Evolutionary conservation across 2,113 vertebrate species (phyloP), one percentile per base, ranked within the genome.

Genomic region (Ceyx melanurus): DNA sequence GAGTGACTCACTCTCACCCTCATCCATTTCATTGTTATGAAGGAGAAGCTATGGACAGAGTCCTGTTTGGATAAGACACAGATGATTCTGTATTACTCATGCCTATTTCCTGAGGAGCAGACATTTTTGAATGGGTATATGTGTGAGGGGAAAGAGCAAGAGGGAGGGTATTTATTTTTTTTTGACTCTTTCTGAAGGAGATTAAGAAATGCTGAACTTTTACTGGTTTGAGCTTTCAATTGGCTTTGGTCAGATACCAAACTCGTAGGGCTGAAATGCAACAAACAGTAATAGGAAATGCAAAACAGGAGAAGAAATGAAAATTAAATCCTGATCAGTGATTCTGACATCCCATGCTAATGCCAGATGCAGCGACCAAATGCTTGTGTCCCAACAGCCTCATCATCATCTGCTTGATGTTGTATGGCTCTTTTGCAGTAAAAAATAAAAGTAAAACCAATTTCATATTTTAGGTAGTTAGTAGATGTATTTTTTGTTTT

Each of bases 321-420:
- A 75, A 84, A 94, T 92, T 57, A 94, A 91, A 88, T 89, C 42
- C 67, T 40, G 8, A 87, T 50, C 82, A 88, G 62, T 65, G 87
- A 57, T 79, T 91, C 74, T 93, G 66, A 66, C 50, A 87, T 89
- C 71, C 45, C 58, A 35, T 89, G 54, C 62, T 93, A 73, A 86
- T 73, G 75, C 70, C 91, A 91, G 89, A 87, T 94, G 89, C 78
- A 92, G 58, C 84, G 68, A 84, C 89, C 93, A 92, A 94, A 87
- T 76, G 74, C 58, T 87, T 76, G 46, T 89, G 67, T 91, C 89
- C 89, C 82, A 88, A 80, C 58, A 87, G 94, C 78, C 71, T 91
- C 84, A 66, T 93, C 45, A 57, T 94, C 74, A 79, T 88, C 78
- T 80, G 74, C 54, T 87, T 68, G 58, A 76, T 82, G 71, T 53